Evolutionary conservation across 2,113 vertebrate genomes (phyloP).

Genomic region (Calyptommatus sinebrachiatus): DNA sequence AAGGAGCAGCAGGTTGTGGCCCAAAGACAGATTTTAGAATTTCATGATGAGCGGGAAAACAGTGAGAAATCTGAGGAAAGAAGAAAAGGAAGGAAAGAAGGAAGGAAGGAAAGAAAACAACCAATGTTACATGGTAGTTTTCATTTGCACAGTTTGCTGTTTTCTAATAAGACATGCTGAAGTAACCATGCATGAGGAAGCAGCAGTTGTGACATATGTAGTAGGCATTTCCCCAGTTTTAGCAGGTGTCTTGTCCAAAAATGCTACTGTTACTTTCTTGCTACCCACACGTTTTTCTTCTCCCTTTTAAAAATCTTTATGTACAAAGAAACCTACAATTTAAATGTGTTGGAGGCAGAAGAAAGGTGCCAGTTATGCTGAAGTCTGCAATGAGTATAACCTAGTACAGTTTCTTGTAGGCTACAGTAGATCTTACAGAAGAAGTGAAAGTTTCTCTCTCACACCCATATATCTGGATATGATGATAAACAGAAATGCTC

Average conservation of each 20-base stretch:
- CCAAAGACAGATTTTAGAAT: not conserved
- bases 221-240: not conserved
- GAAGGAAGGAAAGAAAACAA: not conserved
- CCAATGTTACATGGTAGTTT: not conserved
- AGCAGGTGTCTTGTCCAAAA: not conserved
- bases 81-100: not conserved
- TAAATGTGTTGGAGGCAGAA: not conserved
- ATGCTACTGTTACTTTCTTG: not conserved
- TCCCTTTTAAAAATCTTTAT: not conserved
- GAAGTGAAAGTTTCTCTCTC: not conserved
- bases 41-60: rapidly evolving
- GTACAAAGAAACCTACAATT: not conserved
- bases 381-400: no score
- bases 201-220: not conserved
- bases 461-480: no score
- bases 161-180: not conserved
- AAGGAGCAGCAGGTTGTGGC: not conserved
- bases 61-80: not conserved
- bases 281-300: not conserved
- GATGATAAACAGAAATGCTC: not conserved
- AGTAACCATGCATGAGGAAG: not conserved
- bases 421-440: no score
- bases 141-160: not conserved
- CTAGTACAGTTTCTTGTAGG: not conserved
- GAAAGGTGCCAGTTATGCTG: not conserved